Conservation (phyloP, 2,113 vertebrate species). For the Myrmecobius fasciatus region DNA sequence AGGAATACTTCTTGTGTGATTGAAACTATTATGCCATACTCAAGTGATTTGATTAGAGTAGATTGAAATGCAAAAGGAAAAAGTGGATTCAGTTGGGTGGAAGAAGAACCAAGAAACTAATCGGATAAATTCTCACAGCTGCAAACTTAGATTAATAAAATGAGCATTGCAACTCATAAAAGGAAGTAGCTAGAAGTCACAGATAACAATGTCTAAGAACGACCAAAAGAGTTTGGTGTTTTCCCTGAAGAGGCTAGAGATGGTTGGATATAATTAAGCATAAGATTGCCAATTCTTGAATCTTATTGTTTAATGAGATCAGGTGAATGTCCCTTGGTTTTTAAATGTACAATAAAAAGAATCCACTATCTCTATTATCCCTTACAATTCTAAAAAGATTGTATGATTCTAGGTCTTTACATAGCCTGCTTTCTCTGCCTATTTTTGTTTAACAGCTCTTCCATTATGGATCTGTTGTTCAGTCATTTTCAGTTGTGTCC, state of each 20-base stretch:
- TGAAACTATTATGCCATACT: not conserved
- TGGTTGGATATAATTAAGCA: not conserved
- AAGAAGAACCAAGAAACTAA: not conserved
- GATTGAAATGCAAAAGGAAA: not conserved
- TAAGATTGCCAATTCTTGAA: not conserved
- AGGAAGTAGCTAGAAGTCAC: not conserved
- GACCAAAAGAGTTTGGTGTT: not conserved
- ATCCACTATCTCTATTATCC: too few relatives aligned
- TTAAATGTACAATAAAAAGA: not conserved
- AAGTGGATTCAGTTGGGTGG: not conserved
- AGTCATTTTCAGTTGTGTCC: not conserved
- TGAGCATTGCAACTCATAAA: not conserved
- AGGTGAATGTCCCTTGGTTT: not conserved
- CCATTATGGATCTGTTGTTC: not conserved
- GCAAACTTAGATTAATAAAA: not conserved
- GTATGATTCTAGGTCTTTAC: not conserved
- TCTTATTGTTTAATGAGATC: not conserved
- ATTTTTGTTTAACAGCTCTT: not conserved
- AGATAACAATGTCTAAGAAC: not conserved
- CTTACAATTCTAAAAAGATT: not conserved
- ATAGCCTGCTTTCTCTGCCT: not conserved
- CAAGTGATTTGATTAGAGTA: not conserved
- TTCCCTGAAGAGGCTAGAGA: not conserved
- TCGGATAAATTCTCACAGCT: not conserved
- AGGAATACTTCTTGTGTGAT: not conserved